phyloP scores from a whole-genome alignment of 2,888 invertebrate genomes.

The Leucophenga maculata region DNA sequence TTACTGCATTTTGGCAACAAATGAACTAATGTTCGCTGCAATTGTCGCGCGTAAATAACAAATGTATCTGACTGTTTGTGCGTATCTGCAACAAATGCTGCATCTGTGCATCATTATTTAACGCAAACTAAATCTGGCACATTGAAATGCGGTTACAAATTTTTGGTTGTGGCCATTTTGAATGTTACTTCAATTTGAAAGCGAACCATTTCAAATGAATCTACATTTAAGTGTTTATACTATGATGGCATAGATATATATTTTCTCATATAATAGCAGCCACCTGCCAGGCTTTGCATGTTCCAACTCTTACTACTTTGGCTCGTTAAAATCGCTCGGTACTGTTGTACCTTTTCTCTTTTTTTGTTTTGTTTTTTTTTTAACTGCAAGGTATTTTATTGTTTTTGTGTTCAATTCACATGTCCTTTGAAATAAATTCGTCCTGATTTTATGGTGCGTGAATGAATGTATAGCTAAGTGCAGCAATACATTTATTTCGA shows the following conservation, averaged over 20 bases:
- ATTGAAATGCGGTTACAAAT: constrained; percentile 48
- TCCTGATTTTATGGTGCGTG: constrained; percentile 63
- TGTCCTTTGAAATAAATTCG: constrained; percentile 59
- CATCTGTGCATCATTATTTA: constrained; percentile 19
- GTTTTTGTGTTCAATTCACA: constrained; percentile 53
- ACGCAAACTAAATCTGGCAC: constrained; percentile 50
- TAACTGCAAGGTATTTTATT: constrained; percentile 44
- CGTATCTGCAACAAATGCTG: constrained; percentile 32
- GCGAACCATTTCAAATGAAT: not conserved
- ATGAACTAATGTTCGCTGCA: constrained; percentile 35
- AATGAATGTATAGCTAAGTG: constrained; percentile 59
- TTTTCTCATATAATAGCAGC: not conserved
- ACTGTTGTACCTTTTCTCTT: not conserved
- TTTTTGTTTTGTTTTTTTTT: not conserved
- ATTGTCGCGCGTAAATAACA: constrained; percentile 32
- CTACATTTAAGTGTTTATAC: not conserved
- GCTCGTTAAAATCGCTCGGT: not conserved
- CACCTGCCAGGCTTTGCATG: not conserved
- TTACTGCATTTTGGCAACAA: constrained; percentile 19
- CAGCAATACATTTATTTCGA: constrained; percentile 61
- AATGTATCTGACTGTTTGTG: constrained; percentile 34
- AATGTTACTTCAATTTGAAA: not conserved
- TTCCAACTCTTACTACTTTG: no score
- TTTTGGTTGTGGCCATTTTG: constrained; percentile 44
- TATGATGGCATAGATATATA: not conserved